A percentile compares a stretch with the other conserved stretches of the same genome.
Evolutionary conservation across 2,113 vertebrate species (phyloP).

Genomic region (Nansenia antarctica): DNA sequence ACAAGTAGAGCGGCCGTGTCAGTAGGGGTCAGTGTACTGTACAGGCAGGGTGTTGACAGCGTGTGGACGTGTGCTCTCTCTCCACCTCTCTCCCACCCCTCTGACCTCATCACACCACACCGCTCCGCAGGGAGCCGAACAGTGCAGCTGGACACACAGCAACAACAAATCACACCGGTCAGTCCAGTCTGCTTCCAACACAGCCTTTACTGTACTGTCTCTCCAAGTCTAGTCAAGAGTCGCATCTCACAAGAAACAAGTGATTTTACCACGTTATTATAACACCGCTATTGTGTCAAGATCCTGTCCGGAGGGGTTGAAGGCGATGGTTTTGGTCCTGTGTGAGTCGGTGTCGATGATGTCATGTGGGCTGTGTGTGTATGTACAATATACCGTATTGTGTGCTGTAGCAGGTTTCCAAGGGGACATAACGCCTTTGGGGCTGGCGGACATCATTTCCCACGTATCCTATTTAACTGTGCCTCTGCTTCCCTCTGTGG

Average conservation of each 20-base stretch:
- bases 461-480: not conserved
- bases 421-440: not conserved
- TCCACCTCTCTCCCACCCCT: slow-evolving; percentile 38
- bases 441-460: not conserved
- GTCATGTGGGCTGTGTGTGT: not conserved
- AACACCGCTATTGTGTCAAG: no score
- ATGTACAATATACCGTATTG: not conserved
- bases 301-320: not conserved
- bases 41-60: slow-evolving; percentile 5
- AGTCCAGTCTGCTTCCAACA: no score
- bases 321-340: not conserved
- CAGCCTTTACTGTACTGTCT: not conserved
- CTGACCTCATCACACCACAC: slow-evolving; percentile 48
- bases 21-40: not conserved
- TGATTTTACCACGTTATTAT: not conserved
- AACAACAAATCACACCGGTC: slow-evolving; percentile 11
- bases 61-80: slow-evolving; percentile 30
- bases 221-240: not conserved
- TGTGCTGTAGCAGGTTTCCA: not conserved
- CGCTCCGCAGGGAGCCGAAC: slow-evolving; percentile 47
- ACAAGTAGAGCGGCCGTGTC: not conserved
- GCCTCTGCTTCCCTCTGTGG: not conserved
- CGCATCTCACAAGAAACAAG: not conserved
- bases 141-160: slow-evolving; percentile 43
- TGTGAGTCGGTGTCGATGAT: not conserved